These are phyloP conservation scores for Pissodes strobi DNA, from an alignment of 1,140 invertebrate species.

Conservation along the genomic window DNA sequence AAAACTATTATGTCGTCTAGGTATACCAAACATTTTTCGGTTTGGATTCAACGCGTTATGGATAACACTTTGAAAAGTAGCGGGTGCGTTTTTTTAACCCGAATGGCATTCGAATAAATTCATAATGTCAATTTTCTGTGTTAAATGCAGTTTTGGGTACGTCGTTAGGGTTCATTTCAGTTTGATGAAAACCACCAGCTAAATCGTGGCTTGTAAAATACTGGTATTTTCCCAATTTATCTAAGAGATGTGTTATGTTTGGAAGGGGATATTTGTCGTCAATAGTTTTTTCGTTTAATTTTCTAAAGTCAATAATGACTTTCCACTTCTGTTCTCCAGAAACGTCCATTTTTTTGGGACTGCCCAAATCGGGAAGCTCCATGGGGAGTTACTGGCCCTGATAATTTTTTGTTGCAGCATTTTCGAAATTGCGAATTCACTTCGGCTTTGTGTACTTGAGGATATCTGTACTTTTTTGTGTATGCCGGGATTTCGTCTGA, in stretches of 20 bases:
- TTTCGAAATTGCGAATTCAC: too few relatives aligned
- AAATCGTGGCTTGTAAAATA: constrained; percentile 57
- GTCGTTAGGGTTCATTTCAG: constrained; percentile 47
- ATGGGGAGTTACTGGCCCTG: too few relatives aligned
- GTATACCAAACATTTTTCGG: constrained; percentile 37
- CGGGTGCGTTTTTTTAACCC: constrained; percentile 55
- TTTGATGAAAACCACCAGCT: too few relatives aligned
- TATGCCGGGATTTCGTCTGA: too few relatives aligned
- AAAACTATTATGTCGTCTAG: constrained; percentile 38
- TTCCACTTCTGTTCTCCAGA: constrained; percentile 40
- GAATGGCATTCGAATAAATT: constrained; percentile 53
- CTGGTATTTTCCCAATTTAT: constrained; percentile 47
- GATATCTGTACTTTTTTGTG: too few relatives aligned
- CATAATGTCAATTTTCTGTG: constrained; percentile 51
- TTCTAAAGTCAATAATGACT: constrained; percentile 55
- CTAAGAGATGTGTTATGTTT: constrained; percentile 53
- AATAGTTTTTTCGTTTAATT: constrained; percentile 55
- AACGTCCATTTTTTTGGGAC: too few relatives aligned
- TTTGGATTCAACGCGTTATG: constrained; percentile 48
- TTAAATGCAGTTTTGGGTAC: constrained; percentile 55
- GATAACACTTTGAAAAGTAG: constrained; percentile 57
- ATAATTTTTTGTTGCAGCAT: too few relatives aligned
- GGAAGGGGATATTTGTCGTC: constrained; percentile 60
- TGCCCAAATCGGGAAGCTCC: too few relatives aligned
- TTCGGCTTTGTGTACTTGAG: too few relatives aligned